Base-by-base conservation (phyloP, 2,888 invertebrate genomes). In the Yponomeuta evonymella region DNA sequence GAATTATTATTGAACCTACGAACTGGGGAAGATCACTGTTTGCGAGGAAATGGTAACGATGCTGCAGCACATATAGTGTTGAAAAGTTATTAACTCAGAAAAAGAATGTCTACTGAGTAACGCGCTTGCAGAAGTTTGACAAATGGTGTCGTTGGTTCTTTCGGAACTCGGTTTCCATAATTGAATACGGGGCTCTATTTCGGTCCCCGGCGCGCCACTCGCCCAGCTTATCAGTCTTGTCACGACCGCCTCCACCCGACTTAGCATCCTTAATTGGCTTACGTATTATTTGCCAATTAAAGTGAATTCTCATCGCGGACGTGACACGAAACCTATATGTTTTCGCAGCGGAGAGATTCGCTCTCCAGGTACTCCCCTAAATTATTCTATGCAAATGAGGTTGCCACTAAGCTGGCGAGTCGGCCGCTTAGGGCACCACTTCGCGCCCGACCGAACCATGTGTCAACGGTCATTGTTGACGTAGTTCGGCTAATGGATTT, bases 221-320 rank as follows among this genome's bases (percentile, higher is more conserved):
- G 63, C 68, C 9, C 43, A 43, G 43, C 8, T 43, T 43, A 43
- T 43, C 64, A 92, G 88, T 92, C 92, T 82, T 80, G 87, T 89
- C 92, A 92, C 92, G 92, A 85, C 85, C 90, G 84, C 83, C 85
- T 86, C 86, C 83, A 83, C 85, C 90, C 88, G 86, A 89, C 90
- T 91, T 89, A 89, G 90, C 89, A 91, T 90, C 91, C 90, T 86
- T 92, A 92, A 92, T 92, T 92, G 90, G 89, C 87, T 88, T 90
- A 85, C 90, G 92, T 92, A 92, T 92, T 92, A 92, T 92, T 92
- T 92, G 92, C 92, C 92, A 92, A 92, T 92, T 92, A 92, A 91
- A 92, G 91, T 89, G 89, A 90, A 92, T 90, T 92, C 87, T 90
- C 92, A 87, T 89, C 81, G 87, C 79, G 84, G 80, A 92, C 91